Base-by-base conservation (phyloP, 1,140 invertebrate species). In the Drosophila carrolli region DNA sequence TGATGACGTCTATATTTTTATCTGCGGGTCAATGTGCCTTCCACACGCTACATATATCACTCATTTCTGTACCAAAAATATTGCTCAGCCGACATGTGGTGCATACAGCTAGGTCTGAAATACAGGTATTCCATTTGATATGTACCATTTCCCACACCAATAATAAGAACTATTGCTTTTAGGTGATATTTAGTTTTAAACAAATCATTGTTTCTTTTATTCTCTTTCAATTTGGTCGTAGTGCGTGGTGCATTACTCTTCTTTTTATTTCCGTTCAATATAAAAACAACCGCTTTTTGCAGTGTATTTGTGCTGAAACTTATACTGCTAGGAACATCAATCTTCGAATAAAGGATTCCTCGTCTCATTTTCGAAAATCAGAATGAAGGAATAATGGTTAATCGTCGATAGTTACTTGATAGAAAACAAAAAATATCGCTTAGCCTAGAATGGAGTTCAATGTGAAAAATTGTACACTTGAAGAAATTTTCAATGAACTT, bases 401-500 rank as follows among this genome's bases (percentile, higher is more conserved):
- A 59, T 41, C 54, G 60, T 62, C 60, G 60, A 62, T 32, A 32
- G 60, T 62, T 77, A 14, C 50, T 65, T 48, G 48, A 50, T 27
- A 60, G 61, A 57, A 65, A 81, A 55, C 46, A 62, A 81, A 57
- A 68, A 44, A 55, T 41, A 73, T 61, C 14, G n/a, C 62, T 66
- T 66, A 66, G 23, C 27, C 13, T 48, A 62, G 14, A 40, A 66
- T 56, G 53, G 60, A 79, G 80, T 75, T 71, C 71, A 75, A 60
- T 80, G 67, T 84, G 51, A 73, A 75, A 84, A 80, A 73, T 83
- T 83, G 46, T 78, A 71, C 75, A 71, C 48, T 79, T 61, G 63
- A 59, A 83, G 80, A 83, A 82, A 83, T 83, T 83, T 83, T 75
- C 75, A 83, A 83, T 79, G 75, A 83, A 83, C 75, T 70, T 66